Base-by-base conservation (phyloP, 2,888 invertebrate genomes). In the Campoletis raptor region DNA sequence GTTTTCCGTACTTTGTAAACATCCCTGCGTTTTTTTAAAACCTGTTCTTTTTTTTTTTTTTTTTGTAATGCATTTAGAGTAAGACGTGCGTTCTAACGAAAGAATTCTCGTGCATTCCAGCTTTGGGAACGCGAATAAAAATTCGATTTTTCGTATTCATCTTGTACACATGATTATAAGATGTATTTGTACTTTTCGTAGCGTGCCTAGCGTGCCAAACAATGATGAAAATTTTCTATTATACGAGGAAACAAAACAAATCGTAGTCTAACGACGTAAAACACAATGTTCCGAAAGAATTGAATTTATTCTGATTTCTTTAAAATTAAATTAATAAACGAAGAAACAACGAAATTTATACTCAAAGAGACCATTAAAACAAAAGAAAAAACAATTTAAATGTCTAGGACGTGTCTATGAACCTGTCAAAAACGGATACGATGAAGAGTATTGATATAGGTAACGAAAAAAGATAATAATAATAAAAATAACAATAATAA, bases 141-240 rank as follows among this genome's bases (percentile, higher is more conserved):
- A 70, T 83, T 57, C 67, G 6, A 54, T 76, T 87, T 82, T 85
- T 24, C 18, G 1, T 54, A 80, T 45, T 42, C 36, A 57, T 24
- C 52, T 42, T 67, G 52, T 78, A 78, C 52, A 77, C 57, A 57
- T 57, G 70, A 80, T 76, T n/a, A 80, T 69, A 45, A 76, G 4
- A 48, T 67, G 64, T 54, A 70, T 21, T 36, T 72, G 57, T 78
- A 79, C 52, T 74, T 42, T 86, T 84, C 72, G 57, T 81, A 85
- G 85, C 89, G 87, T 89, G 87, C 84, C 77, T 87, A 87, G 82
- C 85, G 88, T 89, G 88, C 89, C 87, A 87, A 88, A 82, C 66
- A 78, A 81, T 85, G 77, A 85, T 85, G 81, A 86, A 85, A 87
- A 81, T 80, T 81, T 70, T 52, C 77, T 72, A 61, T 21, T n/a